phyloP scores from a whole-genome alignment of 2,797 vertebrate species.

The Microchirus variegatus region DNA sequence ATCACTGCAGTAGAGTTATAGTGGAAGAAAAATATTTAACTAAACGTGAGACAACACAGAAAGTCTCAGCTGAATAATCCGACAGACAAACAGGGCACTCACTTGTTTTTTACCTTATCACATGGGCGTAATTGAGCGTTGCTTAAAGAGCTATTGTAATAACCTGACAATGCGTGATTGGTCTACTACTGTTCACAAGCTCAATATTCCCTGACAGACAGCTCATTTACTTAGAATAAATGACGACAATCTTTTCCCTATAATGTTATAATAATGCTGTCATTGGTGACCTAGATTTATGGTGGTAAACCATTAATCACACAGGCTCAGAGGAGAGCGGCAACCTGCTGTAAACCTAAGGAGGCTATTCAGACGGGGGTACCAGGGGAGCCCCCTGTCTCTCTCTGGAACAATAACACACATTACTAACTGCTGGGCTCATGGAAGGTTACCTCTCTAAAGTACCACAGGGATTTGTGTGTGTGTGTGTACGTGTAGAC shows the following conservation, averaged over 20 bases:
- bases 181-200: constrained; percentile 12
- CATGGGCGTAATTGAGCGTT: constrained; percentile 27
- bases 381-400: constrained; percentile 75
- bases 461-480: constrained; percentile 25
- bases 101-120: background rate
- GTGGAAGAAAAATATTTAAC: background rate
- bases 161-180: constrained; percentile 27
- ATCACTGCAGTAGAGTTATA: background rate
- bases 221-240: constrained; percentile 46
- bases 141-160: constrained; percentile 11
- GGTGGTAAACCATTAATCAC: constrained; percentile 80
- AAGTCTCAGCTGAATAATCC: constrained; percentile 1
- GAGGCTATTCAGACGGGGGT: constrained; percentile 42
- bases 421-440: constrained; percentile 50
- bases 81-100: background rate
- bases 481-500: constrained; percentile 7
- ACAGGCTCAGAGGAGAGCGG: constrained; percentile 53
- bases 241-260: constrained; percentile 51
- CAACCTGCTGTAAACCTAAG: constrained; percentile 57
- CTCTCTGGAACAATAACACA: constrained; percentile 52
- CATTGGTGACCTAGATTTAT: constrained; percentile 71
- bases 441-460: constrained; percentile 52
- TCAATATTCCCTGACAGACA: constrained; percentile 34
- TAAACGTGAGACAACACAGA: background rate
- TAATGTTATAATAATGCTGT: constrained; percentile 70